phyloP scores from a whole-genome alignment of 2,797 vertebrate species.

The Chrosomus eos region DNA sequence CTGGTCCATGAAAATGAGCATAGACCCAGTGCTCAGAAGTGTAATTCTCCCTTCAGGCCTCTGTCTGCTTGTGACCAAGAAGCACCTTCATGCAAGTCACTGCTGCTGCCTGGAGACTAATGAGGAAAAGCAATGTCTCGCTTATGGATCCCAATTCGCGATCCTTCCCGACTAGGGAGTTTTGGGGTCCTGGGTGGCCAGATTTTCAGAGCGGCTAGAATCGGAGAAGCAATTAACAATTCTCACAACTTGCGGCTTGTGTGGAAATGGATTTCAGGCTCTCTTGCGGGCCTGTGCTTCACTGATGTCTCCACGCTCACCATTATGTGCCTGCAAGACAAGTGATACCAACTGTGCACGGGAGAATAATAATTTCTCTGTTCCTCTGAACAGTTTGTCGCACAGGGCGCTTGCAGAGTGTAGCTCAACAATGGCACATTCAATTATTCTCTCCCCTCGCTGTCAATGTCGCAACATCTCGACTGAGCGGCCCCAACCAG shows the following conservation, averaged over 20 bases:
- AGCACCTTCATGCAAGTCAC: slow-evolving; percentile 60
- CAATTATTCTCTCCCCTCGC: slow-evolving; percentile 54
- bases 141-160: slow-evolving; percentile 64
- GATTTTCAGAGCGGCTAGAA: slow-evolving; percentile 67
- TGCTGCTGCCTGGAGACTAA: slow-evolving; percentile 65
- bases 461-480: slow-evolving; percentile 42
- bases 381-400: slow-evolving; percentile 32
- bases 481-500: slow-evolving; percentile 28
- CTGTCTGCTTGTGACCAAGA: slow-evolving; percentile 65
- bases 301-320: slow-evolving; percentile 34
- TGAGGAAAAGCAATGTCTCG: slow-evolving; percentile 63
- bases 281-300: slow-evolving; percentile 55
- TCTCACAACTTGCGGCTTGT: slow-evolving; percentile 66
- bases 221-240: slow-evolving; percentile 70
- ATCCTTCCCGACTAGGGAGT: slow-evolving; percentile 56
- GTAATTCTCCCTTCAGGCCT: slow-evolving; percentile 66
- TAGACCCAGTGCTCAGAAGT: slow-evolving; percentile 59
- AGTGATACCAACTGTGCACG: slow-evolving; percentile 48
- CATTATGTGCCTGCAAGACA: slow-evolving; percentile 61
- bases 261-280: slow-evolving; percentile 60
- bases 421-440: slow-evolving; percentile 45
- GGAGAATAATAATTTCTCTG: slow-evolving; percentile 49
- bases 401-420: not conserved
- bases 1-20: slow-evolving; percentile 59
- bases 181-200: slow-evolving; percentile 61